Evolutionary conservation across 1,140 invertebrate genomes (phyloP).

Genomic region (Melanaphis sacchari): DNA sequence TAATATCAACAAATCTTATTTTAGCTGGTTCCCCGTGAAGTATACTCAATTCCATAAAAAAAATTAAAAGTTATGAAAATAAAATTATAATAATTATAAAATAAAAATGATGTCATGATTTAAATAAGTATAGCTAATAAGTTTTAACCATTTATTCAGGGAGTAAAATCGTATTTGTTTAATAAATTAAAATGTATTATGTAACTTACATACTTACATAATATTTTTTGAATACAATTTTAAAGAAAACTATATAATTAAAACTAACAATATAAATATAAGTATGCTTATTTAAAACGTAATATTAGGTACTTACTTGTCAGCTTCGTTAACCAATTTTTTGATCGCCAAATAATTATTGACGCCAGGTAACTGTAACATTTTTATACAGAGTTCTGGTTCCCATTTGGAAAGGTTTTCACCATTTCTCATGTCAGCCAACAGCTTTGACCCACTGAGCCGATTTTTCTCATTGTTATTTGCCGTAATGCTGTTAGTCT

Average conservation of each 20-base stretch:
- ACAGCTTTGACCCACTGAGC: conserved; percentile 40
- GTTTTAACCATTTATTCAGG: not conserved
- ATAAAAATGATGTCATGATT: not conserved
- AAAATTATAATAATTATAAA: not conserved
- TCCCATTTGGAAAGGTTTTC: conserved; percentile 61
- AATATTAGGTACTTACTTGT: conserved; percentile 58
- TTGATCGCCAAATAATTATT: conserved; percentile 65
- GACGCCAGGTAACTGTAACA: conserved; percentile 64
- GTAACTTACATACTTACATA: not conserved
- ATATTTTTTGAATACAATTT: not conserved
- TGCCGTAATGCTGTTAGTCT: not conserved
- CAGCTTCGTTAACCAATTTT: conserved; percentile 63
- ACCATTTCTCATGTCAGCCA: conserved; percentile 46
- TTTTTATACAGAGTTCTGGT: conserved; percentile 64
- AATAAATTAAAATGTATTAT: not conserved
- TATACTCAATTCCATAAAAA: not conserved
- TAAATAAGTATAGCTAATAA: no score
- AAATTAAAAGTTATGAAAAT: not conserved
- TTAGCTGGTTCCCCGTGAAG: not conserved
- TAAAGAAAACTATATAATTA: not conserved
- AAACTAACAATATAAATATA: not conserved
- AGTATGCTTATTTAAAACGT: not conserved
- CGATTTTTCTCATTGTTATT: not conserved
- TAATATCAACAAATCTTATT: not conserved
- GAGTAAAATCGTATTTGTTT: not conserved